A percentile compares a stretch with the other conserved stretches of the same genome.
Evolutionary conservation across 2,797 vertebrate genomes (phyloP).

Genomic region (Xenops minutus): DNA sequence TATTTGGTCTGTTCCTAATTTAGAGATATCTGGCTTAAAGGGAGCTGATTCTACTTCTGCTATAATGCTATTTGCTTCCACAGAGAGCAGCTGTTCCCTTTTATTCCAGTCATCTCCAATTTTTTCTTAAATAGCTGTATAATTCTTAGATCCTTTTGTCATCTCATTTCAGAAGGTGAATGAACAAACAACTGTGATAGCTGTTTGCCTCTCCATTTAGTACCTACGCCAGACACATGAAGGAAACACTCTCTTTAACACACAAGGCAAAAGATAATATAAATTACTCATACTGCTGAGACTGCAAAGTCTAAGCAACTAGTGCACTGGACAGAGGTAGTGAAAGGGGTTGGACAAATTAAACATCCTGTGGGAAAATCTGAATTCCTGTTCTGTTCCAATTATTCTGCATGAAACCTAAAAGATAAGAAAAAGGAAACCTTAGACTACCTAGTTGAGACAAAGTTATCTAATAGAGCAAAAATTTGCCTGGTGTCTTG

Average conservation of each 20-base stretch:
- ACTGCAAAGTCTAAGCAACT: neutral
- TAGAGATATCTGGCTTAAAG: slow-evolving; percentile 10
- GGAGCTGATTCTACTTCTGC: neutral
- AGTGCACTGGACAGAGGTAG: no score
- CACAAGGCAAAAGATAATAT: neutral
- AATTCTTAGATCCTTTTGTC: slow-evolving; percentile 14
- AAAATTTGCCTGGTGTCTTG: neutral
- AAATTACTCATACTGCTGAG: neutral
- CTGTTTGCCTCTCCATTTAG: neutral
- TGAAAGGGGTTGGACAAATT: neutral
- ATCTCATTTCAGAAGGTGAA: neutral
- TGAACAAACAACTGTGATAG: neutral
- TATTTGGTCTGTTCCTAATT: neutral
- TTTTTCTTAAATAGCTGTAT: neutral
- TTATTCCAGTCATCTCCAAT: neutral
- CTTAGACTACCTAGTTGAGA: neutral
- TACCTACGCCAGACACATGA: neutral
- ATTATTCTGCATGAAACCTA: neutral
- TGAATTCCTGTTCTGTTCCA: neutral
- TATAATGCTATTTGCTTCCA: neutral
- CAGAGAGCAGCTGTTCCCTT: neutral
- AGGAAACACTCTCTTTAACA: neutral
- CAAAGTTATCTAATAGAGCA: neutral
- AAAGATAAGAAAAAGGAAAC: neutral
- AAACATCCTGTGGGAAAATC: neutral